Base-by-base conservation (phyloP, 2,113 vertebrate genomes). In the Oncorhynchus nerka region DNA sequence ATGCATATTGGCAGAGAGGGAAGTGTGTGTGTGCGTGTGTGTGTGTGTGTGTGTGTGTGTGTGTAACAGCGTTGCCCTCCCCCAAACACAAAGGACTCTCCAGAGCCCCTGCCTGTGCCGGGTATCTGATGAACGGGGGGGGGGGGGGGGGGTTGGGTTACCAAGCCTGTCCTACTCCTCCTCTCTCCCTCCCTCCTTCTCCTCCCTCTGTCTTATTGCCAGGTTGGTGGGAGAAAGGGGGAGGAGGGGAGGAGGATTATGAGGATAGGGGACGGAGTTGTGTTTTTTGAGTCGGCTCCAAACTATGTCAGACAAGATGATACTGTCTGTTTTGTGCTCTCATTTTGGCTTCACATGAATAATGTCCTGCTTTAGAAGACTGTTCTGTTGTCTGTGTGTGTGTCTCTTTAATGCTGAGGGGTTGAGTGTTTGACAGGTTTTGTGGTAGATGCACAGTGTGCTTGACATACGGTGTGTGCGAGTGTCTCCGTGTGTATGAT, bases 51-150 rank as follows among this genome's bases (percentile, higher is more conserved):
- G 30, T 1, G 30, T 5, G 30, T 71, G 70, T 51, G 79, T n/a
- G 74, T 80, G 85, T 83, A 81, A 76, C 89, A 89, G 87, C 87
- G 11, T 90, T 85, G 82, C 79, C 86, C 89, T 84, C 77, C 59
- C 59, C 75, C 79, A 20, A 83, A 83, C 81, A 93, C 90, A 92
- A 91, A 89, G 83, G 85, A 89, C 51, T 78, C 83, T 87, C 86
- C 68, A 61, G 59, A 71, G 71, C 30, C 51, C 28, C 80, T 32
- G 22, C 5, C 73, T 67, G 71, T 79, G 76, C 32, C 30, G 30
- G 51, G 71, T 61, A 59, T 66, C 51, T 28, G 70, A 77, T 69
- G 34, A 86, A 87, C 12, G 57, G 64, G 51, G 45, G 65, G 32
- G 13, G 71, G 59, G n/a, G n/a, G n/a, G n/a, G n/a, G 85, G 67